These are phyloP conservation scores for Cherax destructor DNA, from an alignment of 1,140 invertebrate species.

Conservation along the genomic window DNA sequence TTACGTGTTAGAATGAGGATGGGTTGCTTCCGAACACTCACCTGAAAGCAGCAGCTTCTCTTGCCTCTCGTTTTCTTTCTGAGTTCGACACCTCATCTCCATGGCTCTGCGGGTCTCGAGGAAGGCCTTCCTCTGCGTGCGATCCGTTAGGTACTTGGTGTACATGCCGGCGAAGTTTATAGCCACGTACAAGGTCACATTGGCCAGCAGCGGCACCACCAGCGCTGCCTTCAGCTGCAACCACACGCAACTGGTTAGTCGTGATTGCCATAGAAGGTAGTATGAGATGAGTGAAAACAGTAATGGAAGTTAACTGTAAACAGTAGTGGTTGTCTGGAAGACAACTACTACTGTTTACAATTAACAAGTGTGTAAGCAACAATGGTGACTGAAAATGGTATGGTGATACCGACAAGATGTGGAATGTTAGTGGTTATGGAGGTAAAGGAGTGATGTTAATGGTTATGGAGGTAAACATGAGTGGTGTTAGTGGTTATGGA, in stretches of 20 bases:
- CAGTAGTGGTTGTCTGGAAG: not conserved
- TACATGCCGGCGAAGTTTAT: constrained; percentile 97
- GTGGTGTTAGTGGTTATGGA: no score
- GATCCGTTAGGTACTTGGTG: constrained; percentile 96
- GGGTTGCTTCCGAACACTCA: constrained; percentile 74
- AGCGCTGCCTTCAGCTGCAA: not conserved
- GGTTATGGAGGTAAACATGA: no score
- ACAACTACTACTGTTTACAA: no score
- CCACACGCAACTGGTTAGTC: not conserved
- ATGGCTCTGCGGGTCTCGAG: constrained; percentile 96
- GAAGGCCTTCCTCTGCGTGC: constrained; percentile 96
- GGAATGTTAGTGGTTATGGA: no score
- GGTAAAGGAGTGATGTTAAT: no score
- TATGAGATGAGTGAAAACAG: no score
- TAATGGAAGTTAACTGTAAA: not conserved
- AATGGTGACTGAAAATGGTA: no score
- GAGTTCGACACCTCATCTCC: constrained; percentile 93
- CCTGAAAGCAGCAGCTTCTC: constrained; percentile 92
- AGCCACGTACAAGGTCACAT: constrained; percentile 87
- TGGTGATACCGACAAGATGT: no score
- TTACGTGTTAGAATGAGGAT: not conserved
- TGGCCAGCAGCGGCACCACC: constrained; percentile 80
- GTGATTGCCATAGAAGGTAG: not conserved
- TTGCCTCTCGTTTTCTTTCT: constrained; percentile 95
- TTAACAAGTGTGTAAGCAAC: no score